These are phyloP conservation scores for Petrocephalus zakoni DNA, from an alignment of 2,113 vertebrate species.

Conservation along the genomic window DNA sequence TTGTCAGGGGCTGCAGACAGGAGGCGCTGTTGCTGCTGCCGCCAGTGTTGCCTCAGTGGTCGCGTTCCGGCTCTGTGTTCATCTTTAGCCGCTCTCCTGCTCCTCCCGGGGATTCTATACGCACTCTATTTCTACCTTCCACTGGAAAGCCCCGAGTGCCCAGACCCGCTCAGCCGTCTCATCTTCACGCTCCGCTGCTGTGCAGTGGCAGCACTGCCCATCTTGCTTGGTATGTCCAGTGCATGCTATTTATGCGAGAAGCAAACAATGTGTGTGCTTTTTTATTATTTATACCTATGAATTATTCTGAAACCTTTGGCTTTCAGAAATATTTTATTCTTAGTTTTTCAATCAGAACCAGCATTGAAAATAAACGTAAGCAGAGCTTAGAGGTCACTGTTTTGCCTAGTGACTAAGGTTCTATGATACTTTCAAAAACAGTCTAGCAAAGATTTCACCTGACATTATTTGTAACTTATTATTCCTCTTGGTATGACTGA, in stretches of 20 bases:
- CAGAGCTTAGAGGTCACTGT: background rate
- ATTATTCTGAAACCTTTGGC: background rate
- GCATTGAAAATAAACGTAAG: background rate
- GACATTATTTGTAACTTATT: background rate
- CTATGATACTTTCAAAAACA: background rate
- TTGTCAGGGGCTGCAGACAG: slow-evolving; percentile 29
- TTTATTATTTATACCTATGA: background rate
- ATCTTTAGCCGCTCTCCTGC: slow-evolving; percentile 53
- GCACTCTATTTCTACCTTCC: slow-evolving; percentile 58
- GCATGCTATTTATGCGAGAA: background rate
- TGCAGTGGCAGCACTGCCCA: slow-evolving; percentile 52
- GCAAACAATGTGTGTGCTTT: background rate
- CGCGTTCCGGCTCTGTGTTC: slow-evolving; percentile 53
- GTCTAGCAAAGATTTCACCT: too few species aligned
- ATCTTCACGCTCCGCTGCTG: slow-evolving; percentile 59
- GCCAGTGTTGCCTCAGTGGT: slow-evolving; percentile 45
- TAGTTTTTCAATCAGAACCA: background rate
- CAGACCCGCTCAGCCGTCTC: slow-evolving; percentile 52
- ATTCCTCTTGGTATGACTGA: background rate
- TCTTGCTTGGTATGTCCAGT: slow-evolving; percentile 56
- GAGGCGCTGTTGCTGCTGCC: slow-evolving; percentile 40
- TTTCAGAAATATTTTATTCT: background rate
- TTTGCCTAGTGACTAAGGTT: slow-evolving; percentile 1
- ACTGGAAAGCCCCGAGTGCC: slow-evolving; percentile 49
- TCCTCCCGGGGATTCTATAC: slow-evolving; percentile 55